Conservation (phyloP, 1,140 invertebrate genomes). For the Aleiodes sp. region DNA sequence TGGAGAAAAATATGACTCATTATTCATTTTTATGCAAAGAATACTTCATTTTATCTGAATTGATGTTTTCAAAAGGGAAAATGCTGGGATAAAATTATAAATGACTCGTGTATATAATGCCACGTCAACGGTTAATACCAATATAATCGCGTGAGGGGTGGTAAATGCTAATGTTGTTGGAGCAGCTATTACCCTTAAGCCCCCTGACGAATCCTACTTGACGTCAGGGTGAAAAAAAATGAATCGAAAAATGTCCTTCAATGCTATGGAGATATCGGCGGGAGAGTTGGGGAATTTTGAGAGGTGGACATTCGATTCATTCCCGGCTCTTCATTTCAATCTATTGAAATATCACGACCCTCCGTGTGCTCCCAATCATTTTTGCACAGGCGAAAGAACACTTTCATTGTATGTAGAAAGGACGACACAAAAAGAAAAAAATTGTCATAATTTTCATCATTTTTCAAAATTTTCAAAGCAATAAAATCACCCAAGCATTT, state of each 20-base stretch:
- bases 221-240: conserved; percentile 33
- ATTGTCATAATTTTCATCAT: too few species aligned
- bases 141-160: conserved; percentile 50
- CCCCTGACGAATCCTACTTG: conserved; percentile 58
- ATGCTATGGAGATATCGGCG: background rate
- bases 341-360: background rate
- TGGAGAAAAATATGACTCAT: background rate
- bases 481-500: too few species aligned
- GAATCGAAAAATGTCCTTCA: background rate
- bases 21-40: background rate
- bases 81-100: background rate
- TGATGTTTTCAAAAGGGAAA: background rate
- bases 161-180: conserved; percentile 60
- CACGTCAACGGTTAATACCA: conserved; percentile 53
- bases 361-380: background rate
- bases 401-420: background rate
- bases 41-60: conserved; percentile 6
- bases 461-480: too few species aligned
- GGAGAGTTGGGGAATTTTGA: background rate
- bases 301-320: conserved; percentile 5
- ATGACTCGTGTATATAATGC: conserved; percentile 25
- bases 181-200: conserved; percentile 63
- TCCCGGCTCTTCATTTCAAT: background rate
- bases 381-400: background rate
- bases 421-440: too few species aligned